phyloP scores from a whole-genome alignment of 1,140 invertebrate species.

The Zaprionus davidi region DNA sequence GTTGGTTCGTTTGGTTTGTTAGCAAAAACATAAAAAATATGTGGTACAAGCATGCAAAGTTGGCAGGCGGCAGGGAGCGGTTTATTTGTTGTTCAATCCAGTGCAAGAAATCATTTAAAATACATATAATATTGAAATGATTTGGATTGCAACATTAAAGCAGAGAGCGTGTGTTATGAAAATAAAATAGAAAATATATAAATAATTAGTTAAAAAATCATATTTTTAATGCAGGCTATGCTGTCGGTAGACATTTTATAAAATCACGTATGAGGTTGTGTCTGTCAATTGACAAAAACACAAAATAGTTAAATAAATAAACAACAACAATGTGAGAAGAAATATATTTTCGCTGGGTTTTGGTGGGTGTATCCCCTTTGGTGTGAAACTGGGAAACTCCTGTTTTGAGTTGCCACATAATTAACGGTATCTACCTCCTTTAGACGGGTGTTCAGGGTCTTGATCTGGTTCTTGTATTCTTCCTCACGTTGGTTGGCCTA shows the following conservation, averaged over 20 bases:
- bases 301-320: slow-evolving; percentile 40
- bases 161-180: slow-evolving; percentile 53
- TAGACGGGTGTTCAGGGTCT: slow-evolving; percentile 98
- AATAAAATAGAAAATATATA: slow-evolving; percentile 67
- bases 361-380: slow-evolving; percentile 32
- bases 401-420: slow-evolving; percentile 15
- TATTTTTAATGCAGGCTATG: slow-evolving; percentile 20
- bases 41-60: slow-evolving; percentile 59
- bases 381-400: slow-evolving; percentile 64
- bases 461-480: slow-evolving; percentile 99
- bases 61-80: slow-evolving; percentile 15
- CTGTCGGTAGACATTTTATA: slow-evolving; percentile 84
- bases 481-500: slow-evolving; percentile 99
- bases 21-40: slow-evolving; percentile 35
- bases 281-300: slow-evolving; percentile 12
- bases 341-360: slow-evolving; percentile 55
- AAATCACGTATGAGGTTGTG: slow-evolving; percentile 14
- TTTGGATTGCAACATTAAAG: slow-evolving; percentile 55
- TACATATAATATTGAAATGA: slow-evolving; percentile 25
- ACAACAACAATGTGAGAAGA: slow-evolving; percentile 66
- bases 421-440: slow-evolving; percentile 92
- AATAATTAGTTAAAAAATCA: slow-evolving; percentile 54
- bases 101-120: slow-evolving; percentile 48
- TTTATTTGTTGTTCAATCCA: slow-evolving; percentile 33
- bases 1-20: slow-evolving; percentile 53